Percentiles rank a stretch among this genome's conserved stretches.
phyloP scores from a whole-genome alignment of 2,888 invertebrate species.

The Folsomia candida region DNA sequence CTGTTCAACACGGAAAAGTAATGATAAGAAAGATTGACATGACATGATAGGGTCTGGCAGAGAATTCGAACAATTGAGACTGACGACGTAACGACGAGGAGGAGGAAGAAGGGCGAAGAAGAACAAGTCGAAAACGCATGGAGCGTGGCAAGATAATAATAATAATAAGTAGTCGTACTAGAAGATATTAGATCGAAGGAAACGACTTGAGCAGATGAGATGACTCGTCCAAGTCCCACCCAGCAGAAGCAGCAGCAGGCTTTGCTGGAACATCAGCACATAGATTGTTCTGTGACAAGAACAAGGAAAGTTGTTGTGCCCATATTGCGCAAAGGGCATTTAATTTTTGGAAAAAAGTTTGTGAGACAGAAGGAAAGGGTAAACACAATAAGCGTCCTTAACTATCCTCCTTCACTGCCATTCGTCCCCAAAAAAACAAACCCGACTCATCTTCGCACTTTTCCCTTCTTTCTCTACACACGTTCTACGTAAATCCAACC shows the following conservation, averaged over 20 bases:
- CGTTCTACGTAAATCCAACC: too few species aligned
- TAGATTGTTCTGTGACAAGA: constrained; percentile 38
- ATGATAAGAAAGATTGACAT: constrained; percentile 6
- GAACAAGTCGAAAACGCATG: too few species aligned
- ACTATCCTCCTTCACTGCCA: constrained; percentile 18
- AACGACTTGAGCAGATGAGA: constrained; percentile 13
- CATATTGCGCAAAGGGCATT: constrained; percentile 45
- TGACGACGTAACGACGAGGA: too few species aligned
- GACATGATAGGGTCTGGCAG: background rate
- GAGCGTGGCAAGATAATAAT: background rate
- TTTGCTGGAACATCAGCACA: too few species aligned
- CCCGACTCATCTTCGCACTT: constrained; percentile 15
- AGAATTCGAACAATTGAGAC: too few species aligned
- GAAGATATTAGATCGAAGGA: background rate
- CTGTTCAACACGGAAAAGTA: too few species aligned
- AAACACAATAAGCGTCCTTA: constrained; percentile 2
- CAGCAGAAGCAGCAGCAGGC: too few species aligned
- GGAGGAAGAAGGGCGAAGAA: constrained; percentile 10
- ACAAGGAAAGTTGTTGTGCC: constrained; percentile 40
- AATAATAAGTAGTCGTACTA: too few species aligned
- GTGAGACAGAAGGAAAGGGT: constrained; percentile 1
- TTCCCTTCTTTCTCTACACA: too few species aligned
- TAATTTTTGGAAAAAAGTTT: constrained; percentile 33
- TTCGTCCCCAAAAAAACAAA: background rate
- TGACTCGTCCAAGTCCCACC: too few species aligned